Conservation (phyloP, 1,140 invertebrate genomes). For the Calosoma granatense region DNA sequence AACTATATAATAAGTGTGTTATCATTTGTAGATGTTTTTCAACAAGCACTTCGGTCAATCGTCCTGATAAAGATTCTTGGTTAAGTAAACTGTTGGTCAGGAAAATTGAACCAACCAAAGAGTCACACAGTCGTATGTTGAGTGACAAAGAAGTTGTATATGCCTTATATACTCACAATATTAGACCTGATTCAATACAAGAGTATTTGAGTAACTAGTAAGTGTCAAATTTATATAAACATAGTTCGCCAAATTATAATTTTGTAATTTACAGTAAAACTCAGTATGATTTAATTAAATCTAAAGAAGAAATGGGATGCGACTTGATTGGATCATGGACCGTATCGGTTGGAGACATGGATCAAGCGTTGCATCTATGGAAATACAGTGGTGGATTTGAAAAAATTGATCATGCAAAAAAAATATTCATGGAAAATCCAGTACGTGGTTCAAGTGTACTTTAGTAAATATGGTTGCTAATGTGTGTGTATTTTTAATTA, state of each 20-base stretch:
- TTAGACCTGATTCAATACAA: constrained; percentile 75
- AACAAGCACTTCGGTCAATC: neutral
- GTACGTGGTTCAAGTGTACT: constrained; percentile 39
- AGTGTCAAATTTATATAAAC: constrained; percentile 40
- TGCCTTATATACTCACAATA: constrained; percentile 88
- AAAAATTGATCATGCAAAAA: constrained; percentile 70
- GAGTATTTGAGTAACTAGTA: constrained; percentile 87
- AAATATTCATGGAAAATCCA: constrained; percentile 57
- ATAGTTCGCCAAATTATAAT: too few relatives aligned
- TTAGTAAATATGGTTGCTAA: neutral
- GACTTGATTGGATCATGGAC: constrained; percentile 77
- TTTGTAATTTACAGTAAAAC: constrained; percentile 52
- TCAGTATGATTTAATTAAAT: constrained; percentile 65
- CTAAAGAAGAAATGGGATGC: constrained; percentile 52
- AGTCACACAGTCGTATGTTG: constrained; percentile 89
- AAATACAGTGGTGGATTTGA: constrained; percentile 86
- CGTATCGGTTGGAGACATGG: constrained; percentile 93
- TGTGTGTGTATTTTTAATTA: constrained; percentile 25
- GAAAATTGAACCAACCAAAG: constrained; percentile 88
- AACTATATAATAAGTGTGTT: too few relatives aligned
- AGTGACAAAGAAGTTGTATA: constrained; percentile 92
- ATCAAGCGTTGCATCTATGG: constrained; percentile 94
- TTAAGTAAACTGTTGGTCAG: constrained; percentile 79
- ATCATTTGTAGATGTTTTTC: constrained; percentile 5
- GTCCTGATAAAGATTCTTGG: constrained; percentile 65